Conservation (phyloP, 2,113 vertebrate species). For the Stictonetta naevosa region DNA sequence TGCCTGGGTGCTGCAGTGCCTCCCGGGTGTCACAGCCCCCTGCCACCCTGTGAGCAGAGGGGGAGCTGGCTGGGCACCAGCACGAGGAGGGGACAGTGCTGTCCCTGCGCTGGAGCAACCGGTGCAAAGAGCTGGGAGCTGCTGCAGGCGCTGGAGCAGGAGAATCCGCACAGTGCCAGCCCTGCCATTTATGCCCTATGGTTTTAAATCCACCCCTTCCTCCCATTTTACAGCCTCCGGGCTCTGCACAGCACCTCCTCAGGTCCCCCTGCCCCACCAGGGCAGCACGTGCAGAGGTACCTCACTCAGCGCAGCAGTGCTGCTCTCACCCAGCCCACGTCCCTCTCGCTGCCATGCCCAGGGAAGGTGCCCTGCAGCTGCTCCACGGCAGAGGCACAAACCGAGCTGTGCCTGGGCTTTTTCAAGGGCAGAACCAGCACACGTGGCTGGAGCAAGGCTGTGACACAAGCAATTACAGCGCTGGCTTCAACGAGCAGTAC, state of each 20-base stretch:
- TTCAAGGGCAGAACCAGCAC: not conserved
- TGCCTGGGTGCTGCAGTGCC: not conserved
- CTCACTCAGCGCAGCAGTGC: not conserved
- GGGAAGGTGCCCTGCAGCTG: not conserved
- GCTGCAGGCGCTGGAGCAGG: not conserved
- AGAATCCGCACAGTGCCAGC: not conserved
- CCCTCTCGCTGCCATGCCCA: fast-evolving
- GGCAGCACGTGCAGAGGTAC: not conserved
- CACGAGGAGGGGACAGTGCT: not conserved
- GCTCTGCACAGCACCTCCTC: not conserved
- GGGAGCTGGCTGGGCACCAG: not conserved
- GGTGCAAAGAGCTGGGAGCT: not conserved
- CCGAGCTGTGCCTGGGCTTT: not conserved
- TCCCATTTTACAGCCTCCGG: not conserved
- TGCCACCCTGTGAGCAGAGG: not conserved
- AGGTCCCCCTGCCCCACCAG: not conserved
- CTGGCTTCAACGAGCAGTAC: not conserved
- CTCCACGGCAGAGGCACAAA: not conserved
- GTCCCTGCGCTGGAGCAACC: not conserved
- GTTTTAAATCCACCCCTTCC: not conserved
- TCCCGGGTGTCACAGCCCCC: not conserved
- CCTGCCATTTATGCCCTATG: not conserved
- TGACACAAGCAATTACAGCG: not conserved
- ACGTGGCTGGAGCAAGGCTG: not conserved
- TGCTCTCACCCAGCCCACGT: not conserved